Percentiles rank a stretch among this genome's conserved stretches.
These are phyloP conservation scores for Parotocinclus haroldoi DNA, from an alignment of 2,797 vertebrate genomes.

Conservation along the genomic window DNA sequence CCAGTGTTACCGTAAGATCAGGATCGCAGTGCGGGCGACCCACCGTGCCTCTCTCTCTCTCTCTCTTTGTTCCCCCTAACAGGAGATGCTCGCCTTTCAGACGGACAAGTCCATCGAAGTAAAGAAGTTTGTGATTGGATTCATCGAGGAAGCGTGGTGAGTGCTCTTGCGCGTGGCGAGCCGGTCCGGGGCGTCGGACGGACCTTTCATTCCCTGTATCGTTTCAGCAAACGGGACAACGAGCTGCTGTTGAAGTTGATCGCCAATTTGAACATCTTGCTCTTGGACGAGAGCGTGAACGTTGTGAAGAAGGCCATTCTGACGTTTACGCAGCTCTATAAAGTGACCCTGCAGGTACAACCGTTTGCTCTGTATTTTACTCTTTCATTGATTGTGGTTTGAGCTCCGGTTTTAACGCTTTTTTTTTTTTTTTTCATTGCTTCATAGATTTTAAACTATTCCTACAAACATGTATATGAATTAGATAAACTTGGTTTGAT, in stretches of 20 bases:
- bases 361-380: too few species aligned
- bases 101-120: conserved; percentile 90
- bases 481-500: too few species aligned
- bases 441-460: too few species aligned
- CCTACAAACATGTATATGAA: too few species aligned
- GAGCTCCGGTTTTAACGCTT: too few species aligned
- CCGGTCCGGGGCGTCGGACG: too few species aligned
- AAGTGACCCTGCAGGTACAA: conserved; percentile 85
- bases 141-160: conserved; percentile 93
- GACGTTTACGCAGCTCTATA: conserved; percentile 91
- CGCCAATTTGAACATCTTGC: conserved; percentile 91
- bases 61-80: background rate
- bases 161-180: conserved; percentile 35
- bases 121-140: conserved; percentile 90
- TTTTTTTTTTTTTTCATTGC: too few species aligned
- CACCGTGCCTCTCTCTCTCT: background rate
- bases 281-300: conserved; percentile 90
- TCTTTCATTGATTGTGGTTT: too few species aligned
- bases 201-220: background rate
- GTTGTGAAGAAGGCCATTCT: conserved; percentile 94
- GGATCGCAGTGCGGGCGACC: background rate
- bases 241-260: conserved; percentile 87
- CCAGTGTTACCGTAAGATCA: background rate
- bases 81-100: conserved; percentile 95
- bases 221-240: conserved; percentile 84